These are phyloP conservation scores for Eolophus roseicapilla DNA, from an alignment of 2,113 vertebrate genomes.

Conservation along the genomic window DNA sequence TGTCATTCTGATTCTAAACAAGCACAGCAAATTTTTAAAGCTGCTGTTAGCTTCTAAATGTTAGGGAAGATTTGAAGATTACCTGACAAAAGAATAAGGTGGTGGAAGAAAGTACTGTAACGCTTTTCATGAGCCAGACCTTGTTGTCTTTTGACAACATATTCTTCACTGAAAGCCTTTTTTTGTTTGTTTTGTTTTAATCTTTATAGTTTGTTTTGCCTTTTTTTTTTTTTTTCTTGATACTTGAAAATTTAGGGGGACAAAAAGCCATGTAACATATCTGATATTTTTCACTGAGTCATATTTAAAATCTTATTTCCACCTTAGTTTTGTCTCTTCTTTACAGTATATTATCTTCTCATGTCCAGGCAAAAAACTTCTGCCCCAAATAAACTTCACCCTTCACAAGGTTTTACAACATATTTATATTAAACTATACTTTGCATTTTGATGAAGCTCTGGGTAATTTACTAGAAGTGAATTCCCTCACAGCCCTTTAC, in stretches of 20 bases:
- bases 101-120: neutral
- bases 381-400: neutral
- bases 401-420: neutral
- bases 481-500: neutral
- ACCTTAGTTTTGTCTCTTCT: neutral
- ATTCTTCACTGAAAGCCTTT: neutral
- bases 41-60: neutral
- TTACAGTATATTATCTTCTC: neutral
- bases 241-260: neutral
- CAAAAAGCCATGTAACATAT: neutral
- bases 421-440: neutral
- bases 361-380: neutral
- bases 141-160: neutral
- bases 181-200: neutral
- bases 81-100: neutral
- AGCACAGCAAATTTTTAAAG: neutral
- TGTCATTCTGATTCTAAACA: neutral
- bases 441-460: neutral
- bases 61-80: neutral
- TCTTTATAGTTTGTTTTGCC: neutral
- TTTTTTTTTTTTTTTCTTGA: neutral
- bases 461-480: neutral
- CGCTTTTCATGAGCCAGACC: neutral
- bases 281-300: neutral
- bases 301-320: neutral